A percentile compares a stretch with the other conserved stretches of the same genome.
phyloP scores from a whole-genome alignment of 2,113 vertebrate genomes.

The Carassius auratus region DNA sequence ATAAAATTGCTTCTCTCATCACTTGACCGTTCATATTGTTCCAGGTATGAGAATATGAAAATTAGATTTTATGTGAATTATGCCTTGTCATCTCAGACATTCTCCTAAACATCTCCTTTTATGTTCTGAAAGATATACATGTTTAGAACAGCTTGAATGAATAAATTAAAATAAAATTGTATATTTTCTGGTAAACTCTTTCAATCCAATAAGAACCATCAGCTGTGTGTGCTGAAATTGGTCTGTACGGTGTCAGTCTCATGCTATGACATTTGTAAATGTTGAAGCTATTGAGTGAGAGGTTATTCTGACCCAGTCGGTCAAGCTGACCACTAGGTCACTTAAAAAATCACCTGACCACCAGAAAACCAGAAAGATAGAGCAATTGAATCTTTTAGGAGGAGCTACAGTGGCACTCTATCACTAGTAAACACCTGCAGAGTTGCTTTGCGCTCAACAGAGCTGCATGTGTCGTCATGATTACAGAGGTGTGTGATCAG shows the following conservation, averaged over 20 bases:
- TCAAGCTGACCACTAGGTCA: not conserved
- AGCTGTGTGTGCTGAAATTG: not conserved
- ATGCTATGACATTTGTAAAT: not conserved
- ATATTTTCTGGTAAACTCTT: not conserved
- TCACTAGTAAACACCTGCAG: slow-evolving; percentile 44
- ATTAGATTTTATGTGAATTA: too few relatives aligned
- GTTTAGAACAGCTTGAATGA: not conserved
- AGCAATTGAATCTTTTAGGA: not conserved
- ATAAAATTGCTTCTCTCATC: too few relatives aligned
- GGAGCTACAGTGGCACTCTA: not conserved
- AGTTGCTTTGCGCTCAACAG: not conserved
- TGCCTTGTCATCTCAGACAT: not conserved
- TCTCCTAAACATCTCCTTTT: not conserved
- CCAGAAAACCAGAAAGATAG: not conserved
- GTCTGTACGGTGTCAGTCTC: not conserved
- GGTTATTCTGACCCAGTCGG: slow-evolving; percentile 1
- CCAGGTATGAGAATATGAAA: too few relatives aligned
- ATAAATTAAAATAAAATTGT: not conserved
- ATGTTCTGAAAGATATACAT: not conserved
- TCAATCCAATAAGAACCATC: not conserved
- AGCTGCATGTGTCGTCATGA: slow-evolving; percentile 36
- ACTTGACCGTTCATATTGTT: too few relatives aligned
- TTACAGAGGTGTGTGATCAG: not conserved
- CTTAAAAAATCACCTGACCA: not conserved
- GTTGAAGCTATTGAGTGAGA: not conserved